Base-by-base conservation (phyloP, 2,113 vertebrate species). In the Aix galericulata region DNA sequence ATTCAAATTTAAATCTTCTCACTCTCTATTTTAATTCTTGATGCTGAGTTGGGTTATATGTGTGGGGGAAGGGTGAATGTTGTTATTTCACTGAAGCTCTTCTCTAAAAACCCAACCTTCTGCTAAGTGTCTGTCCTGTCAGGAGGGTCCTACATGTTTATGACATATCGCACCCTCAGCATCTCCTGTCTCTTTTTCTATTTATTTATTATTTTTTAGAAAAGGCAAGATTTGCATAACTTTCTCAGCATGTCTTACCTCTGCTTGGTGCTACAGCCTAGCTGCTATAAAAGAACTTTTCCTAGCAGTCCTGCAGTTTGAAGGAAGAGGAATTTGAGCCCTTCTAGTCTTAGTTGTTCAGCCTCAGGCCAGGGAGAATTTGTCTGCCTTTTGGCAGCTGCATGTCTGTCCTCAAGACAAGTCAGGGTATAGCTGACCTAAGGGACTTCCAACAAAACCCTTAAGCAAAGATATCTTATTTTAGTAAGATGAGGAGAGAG, bases 1-100 rank as follows among this genome's bases (percentile, higher is more conserved):
- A 84, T 94, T 93, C 94, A 94, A 36, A 84, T 92, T 93, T 94
- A 89, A 92, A 91, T 93, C 66, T 82, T 48, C 88, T 82, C 29
- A 17, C 2, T 89, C 44, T 82, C 69, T 89, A 38, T 89, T 96
- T 92, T 92, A 88, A 79, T 94, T 87, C 74, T 94, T 85, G 71
- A 40, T 79, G 31, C 34, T 78, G 58, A 76, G 32, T 92, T 40
- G 38, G 52, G 62, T 88, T 86, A 46, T 53, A 66, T 0, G 1
- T 82, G 50, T 79, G 34, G 81, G 26, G 21, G 52, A 29, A 34
- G 21, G 27, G 16, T 53, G 13, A 20, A 52, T 44, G 63, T 1
- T 36, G 23, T 16, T 86, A 7, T 46, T 81, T 64, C n/a, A 38
- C 23, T 48, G 15, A 40, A 66, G 50, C 36, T 59, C 15, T 17